These are phyloP conservation scores for Drosophila tropicalis DNA, from an alignment of 1,140 invertebrate genomes.

Conservation along the genomic window DNA sequence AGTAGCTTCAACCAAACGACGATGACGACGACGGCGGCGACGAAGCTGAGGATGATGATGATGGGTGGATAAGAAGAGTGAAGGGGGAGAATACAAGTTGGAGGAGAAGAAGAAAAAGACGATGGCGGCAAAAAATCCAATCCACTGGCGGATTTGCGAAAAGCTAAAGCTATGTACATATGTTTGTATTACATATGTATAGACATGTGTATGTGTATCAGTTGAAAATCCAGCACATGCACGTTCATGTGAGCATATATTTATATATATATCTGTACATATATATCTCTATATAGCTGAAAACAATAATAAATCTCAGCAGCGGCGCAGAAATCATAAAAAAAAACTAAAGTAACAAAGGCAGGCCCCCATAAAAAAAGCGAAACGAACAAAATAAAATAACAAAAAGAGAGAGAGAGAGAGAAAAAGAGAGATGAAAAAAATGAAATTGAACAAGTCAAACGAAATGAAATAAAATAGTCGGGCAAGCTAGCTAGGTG, in stretches of 20 bases:
- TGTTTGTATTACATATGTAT: neutral
- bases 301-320: constrained; percentile 74
- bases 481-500: constrained; percentile 17
- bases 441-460: constrained; percentile 39
- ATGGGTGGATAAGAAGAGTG: neutral
- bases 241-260: neutral
- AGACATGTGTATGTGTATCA: neutral
- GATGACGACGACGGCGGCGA: constrained; percentile 32
- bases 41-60: neutral
- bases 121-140: constrained; percentile 55
- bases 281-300: constrained; percentile 33
- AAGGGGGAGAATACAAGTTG: neutral
- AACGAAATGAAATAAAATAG: constrained; percentile 60
- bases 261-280: constrained; percentile 11
- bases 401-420: constrained; percentile 20
- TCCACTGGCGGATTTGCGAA: constrained; percentile 62
- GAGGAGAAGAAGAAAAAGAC: neutral
- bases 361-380: constrained; percentile 58
- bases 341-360: constrained; percentile 64
- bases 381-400: constrained; percentile 49
- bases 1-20: constrained; percentile 43
- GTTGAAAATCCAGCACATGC: constrained; percentile 32
- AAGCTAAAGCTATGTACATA: constrained; percentile 41
- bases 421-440: constrained; percentile 5
- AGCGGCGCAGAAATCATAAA: constrained; percentile 63